Base-by-base conservation (phyloP, 2,888 invertebrate species). In the Drosophila sordidapex region DNA sequence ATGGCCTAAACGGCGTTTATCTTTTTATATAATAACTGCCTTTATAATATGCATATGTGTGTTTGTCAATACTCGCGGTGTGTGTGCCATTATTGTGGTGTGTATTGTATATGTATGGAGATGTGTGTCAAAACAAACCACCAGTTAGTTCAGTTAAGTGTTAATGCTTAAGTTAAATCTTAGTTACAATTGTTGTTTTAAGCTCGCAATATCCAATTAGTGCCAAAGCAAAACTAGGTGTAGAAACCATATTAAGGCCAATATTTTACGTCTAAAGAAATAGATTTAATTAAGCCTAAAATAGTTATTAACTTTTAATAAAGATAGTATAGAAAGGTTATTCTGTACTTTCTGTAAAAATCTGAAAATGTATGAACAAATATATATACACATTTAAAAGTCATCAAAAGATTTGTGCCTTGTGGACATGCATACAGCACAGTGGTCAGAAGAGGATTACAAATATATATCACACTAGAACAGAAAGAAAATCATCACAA, bases 21-120 rank as follows among this genome's bases (percentile, higher is more conserved):
- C 65, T 76, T 76, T 69, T 80, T 68, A 71, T 73, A 68, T 82
- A 83, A 83, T 81, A 83, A 81, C 79, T 76, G 82, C 46, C 46
- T 63, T 52, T 46, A 64, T 49, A 48, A 61, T 63, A 33, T 62
- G 36, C 38, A 61, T 70, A n/a, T 49, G n/a, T 64, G n/a, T 48
- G n/a, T 62, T 25, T 62, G 56, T 70, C 54, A 56, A 71, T 49
- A 48, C 46, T 38, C 27, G 25, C 11, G 54, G 36, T 25, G 54
- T 54, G 54, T 52, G 59, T 43, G 57, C 38, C 36, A 70, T 46
- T 54, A 18, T 46, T 21, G 54, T 57, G 46, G 46, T 56, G 43
- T 33, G 40, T 36, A 7, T 36, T 36, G 33, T 38, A 36, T 58
- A 10, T 49, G 25, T 35, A n/a, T 36, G 29, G 27, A 35, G 67